These are phyloP conservation scores for Hylyphantes graminicola DNA, from an alignment of 1,140 invertebrate genomes.

Conservation along the genomic window DNA sequence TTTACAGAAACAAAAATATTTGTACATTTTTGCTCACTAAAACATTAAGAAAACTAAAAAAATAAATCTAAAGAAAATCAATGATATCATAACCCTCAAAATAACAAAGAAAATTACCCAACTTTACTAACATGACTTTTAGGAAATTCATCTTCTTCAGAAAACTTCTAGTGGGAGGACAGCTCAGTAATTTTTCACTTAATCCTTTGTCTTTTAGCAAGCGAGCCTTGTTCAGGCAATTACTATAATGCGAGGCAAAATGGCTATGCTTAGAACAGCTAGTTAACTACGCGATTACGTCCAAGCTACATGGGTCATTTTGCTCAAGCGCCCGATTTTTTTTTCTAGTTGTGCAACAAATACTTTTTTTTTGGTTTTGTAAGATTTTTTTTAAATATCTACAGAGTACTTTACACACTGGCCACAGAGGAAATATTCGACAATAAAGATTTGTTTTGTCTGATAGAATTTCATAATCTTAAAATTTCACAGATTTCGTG, in stretches of 20 bases:
- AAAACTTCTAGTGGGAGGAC: conserved; percentile 21
- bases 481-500: no score
- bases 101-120: conserved; percentile 5
- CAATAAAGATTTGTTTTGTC: no score
- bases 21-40: no score
- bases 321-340: no score
- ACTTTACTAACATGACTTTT: conserved; percentile 16
- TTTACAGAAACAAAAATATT: no score
- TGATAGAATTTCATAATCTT: no score
- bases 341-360: no score
- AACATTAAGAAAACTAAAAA: background rate
- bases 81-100: background rate
- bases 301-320: background rate
- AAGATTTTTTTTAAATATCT: no score
- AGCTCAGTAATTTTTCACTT: conserved; percentile 38
- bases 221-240: conserved; percentile 3
- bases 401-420: no score
- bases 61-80: conserved; percentile 15
- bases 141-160: conserved; percentile 42
- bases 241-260: conserved; percentile 12
- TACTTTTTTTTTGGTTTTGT: no score
- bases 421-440: no score
- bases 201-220: conserved; percentile 5
- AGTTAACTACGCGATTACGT: conserved; percentile 18
- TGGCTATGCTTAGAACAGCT: conserved; percentile 5